Base-by-base conservation (phyloP, 2,797 vertebrate genomes). In the Coilia nasus region DNA sequence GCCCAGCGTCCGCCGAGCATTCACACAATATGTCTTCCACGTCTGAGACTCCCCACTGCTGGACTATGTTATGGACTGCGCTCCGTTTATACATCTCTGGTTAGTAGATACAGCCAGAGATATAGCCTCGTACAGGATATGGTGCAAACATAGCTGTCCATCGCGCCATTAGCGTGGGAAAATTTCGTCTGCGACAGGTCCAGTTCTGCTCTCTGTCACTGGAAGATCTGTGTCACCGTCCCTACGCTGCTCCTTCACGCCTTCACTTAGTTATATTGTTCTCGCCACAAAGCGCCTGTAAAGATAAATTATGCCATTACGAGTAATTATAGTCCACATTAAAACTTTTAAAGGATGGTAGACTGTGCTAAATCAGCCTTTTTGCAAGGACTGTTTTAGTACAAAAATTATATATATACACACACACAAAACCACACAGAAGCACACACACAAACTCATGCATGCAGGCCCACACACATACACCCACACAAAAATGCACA, bases 361-460 rank as follows among this genome's bases (percentile, higher is more conserved):
- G 67, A 56, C 41, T 84, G 31, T 50, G 62, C 60, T 83, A 54
- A 80, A 82, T 57, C 64, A 59, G 81, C 82, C 59, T 59, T 81
- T 71, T 84, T 14, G 7, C 71, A 78, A 44, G 71, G 71, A 21
- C 71, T 25, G 41, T 25, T 44, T 21, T 12, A 17, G 71, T 6
- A 41, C 35, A 41, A 54, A n/a, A n/a, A n/a, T n/a, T 14, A 71
- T 15, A 78, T 31, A 84, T 21, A 78, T 44, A 82, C 21, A 57
- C 47, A 83, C 15, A 44, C 59, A 67, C 50, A 25, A 9, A 83
- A 75, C 81, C 60, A 83, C 82, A 81, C 75, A 86, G 75, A 59
- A 82, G 19, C 44, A 19, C 46, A 47, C 46, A 47, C 46, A 47
- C 46, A 47, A 10, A 47, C 46, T 4, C 46, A 47, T 47, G 46